phyloP scores from a whole-genome alignment of 2,888 invertebrate species.

The Caenorhabditis sp. region DNA sequence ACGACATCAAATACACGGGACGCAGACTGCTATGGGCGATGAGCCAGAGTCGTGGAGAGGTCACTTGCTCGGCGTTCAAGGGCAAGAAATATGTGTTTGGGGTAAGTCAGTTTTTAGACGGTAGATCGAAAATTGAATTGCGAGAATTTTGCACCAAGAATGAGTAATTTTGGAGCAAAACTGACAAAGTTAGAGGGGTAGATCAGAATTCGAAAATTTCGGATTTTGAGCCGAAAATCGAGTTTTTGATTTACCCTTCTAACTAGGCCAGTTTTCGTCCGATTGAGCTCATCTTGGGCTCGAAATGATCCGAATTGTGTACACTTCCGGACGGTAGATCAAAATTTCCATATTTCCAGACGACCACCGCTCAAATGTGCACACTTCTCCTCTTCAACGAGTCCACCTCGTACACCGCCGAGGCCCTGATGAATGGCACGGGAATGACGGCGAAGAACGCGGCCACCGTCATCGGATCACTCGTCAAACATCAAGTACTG shows the following conservation, averaged over 20 bases:
- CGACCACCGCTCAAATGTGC: slow-evolving; percentile 99
- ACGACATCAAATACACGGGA: slow-evolving; percentile 94
- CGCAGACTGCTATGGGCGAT: slow-evolving; percentile 94
- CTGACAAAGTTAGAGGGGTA: no score
- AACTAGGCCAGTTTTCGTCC: no score
- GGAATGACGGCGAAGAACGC: slow-evolving; percentile 87
- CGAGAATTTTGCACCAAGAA: background rate
- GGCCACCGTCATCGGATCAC: slow-evolving; percentile 91
- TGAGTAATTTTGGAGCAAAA: background rate
- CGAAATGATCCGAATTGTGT: no score
- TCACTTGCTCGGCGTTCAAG: slow-evolving; percentile 93
- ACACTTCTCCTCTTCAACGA: slow-evolving; percentile 96
- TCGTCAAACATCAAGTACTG: slow-evolving; percentile 73
- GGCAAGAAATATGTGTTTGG: slow-evolving; percentile 69
- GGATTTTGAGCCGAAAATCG: no score
- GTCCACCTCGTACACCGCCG: slow-evolving; percentile 88
- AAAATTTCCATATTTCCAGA: slow-evolving; percentile 86
- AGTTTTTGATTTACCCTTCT: no score
- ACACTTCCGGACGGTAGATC: no score
- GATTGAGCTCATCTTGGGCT: no score
- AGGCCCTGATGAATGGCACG: slow-evolving; percentile 48
- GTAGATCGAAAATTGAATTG: background rate
- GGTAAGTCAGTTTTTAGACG: no score
- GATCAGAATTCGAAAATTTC: no score
- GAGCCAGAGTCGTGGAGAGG: slow-evolving; percentile 95